Percentiles rank a stretch among this genome's conserved stretches.
phyloP scores from a whole-genome alignment of 2,797 vertebrate genomes.

The Alfaro cultratus region DNA sequence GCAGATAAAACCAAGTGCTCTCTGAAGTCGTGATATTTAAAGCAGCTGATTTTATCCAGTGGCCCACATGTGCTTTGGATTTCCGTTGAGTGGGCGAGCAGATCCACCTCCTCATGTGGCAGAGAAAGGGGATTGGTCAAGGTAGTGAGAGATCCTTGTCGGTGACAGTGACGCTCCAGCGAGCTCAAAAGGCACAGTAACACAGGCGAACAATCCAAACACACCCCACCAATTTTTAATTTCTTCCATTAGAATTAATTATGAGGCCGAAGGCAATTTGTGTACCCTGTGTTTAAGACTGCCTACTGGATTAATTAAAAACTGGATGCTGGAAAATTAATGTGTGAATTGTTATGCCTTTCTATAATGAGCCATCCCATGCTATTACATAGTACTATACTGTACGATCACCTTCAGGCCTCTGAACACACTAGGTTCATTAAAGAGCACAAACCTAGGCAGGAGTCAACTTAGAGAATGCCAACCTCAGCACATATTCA shows the following conservation, averaged over 20 bases:
- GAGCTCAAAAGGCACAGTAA: constrained; percentile 77
- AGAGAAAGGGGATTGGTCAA: constrained; percentile 66
- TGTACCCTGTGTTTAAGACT: constrained; percentile 86
- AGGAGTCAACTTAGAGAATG: constrained; percentile 75
- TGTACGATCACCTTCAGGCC: constrained; percentile 86
- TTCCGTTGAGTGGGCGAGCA: constrained; percentile 34
- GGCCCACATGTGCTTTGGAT: constrained; percentile 26
- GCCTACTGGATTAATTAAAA: constrained; percentile 92
- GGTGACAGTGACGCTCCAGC: constrained; percentile 84
- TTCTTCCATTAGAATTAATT: constrained; percentile 90
- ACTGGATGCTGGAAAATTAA: constrained; percentile 88
- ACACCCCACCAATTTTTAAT: constrained; percentile 85
- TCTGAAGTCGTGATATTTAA: constrained; percentile 14
- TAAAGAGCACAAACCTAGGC: constrained; percentile 79
- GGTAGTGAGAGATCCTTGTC: constrained; percentile 77
- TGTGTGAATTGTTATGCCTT: constrained; percentile 85
- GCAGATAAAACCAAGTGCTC: constrained; percentile 35
- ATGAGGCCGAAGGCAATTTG: constrained; percentile 88
- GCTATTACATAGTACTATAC: constrained; percentile 84
- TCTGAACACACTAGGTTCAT: constrained; percentile 79
- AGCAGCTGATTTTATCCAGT: constrained; percentile 17
- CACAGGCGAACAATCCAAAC: constrained; percentile 81
- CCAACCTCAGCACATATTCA: constrained; percentile 67
- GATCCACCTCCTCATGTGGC: constrained; percentile 32
- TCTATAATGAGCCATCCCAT: constrained; percentile 87